phyloP scores from a whole-genome alignment of 2,888 invertebrate species.

The Melanostoma mellinum region DNA sequence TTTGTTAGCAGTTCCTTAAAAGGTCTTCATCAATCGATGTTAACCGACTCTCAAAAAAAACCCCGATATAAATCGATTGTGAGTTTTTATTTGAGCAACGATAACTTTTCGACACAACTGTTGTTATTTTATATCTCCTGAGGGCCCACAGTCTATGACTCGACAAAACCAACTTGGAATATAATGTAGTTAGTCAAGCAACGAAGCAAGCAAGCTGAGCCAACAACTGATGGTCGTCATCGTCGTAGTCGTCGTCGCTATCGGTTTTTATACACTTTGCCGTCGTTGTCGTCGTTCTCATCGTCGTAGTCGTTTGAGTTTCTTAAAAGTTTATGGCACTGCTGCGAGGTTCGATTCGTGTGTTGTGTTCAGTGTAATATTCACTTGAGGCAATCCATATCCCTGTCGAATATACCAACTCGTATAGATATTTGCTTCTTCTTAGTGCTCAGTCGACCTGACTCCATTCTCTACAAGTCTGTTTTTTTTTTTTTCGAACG shows the following conservation, averaged over 20 bases:
- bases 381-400: slow-evolving; percentile 71
- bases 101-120: slow-evolving; percentile 55
- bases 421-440: slow-evolving; percentile 8
- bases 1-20: too few species aligned
- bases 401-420: slow-evolving; percentile 54
- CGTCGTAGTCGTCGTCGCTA: slow-evolving; percentile 44
- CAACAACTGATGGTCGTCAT: slow-evolving; percentile 72
- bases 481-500: slow-evolving; percentile 28
- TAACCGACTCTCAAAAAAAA: too few species aligned
- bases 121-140: slow-evolving; percentile 56
- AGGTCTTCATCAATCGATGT: too few species aligned
- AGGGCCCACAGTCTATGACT: slow-evolving; percentile 66
- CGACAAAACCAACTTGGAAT: slow-evolving; percentile 67
- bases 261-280: slow-evolving; percentile 63
- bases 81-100: background rate
- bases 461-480: slow-evolving; percentile 26
- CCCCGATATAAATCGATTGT: too few species aligned
- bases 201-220: slow-evolving; percentile 72
- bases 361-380: slow-evolving; percentile 61
- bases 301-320: slow-evolving; percentile 52
- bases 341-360: slow-evolving; percentile 63
- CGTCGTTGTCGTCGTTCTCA: slow-evolving; percentile 74
- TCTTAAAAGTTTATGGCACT: slow-evolving; percentile 69
- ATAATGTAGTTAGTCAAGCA: slow-evolving; percentile 70
- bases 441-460: background rate